A percentile compares a stretch with the other conserved stretches of the same genome.
phyloP scores from a whole-genome alignment of 1,140 invertebrate species.

The Zaprionus camerounensis region DNA sequence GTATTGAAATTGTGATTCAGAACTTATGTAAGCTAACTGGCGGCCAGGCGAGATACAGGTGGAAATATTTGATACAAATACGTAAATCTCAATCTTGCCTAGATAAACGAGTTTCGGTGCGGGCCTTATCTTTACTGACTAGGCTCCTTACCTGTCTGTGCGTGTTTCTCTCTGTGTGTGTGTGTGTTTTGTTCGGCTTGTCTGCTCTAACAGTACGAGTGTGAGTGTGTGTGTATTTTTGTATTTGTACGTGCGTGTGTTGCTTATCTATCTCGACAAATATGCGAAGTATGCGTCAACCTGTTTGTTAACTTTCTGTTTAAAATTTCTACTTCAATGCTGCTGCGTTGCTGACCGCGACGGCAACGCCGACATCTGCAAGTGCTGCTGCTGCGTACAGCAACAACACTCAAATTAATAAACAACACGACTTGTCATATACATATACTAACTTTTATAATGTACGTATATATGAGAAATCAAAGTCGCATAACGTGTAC shows the following conservation, averaged over 20 bases:
- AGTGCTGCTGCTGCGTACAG: slow-evolving; percentile 40
- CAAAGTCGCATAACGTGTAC: slow-evolving; percentile 54
- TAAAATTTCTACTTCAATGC: slow-evolving; percentile 67
- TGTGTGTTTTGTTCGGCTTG: slow-evolving; percentile 3
- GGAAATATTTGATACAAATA: slow-evolving; percentile 50
- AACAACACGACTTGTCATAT: slow-evolving; percentile 31
- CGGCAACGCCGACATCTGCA: slow-evolving; percentile 26
- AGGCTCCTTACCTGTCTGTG: slow-evolving; percentile 25
- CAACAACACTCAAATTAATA: slow-evolving; percentile 47
- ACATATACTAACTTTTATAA: background rate
- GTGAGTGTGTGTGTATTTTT: slow-evolving; percentile 4
- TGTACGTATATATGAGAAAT: slow-evolving; percentile 27
- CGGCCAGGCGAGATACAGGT: slow-evolving; percentile 29
- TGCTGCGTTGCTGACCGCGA: slow-evolving; percentile 41
- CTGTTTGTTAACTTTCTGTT: slow-evolving; percentile 80
- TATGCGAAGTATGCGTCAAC: slow-evolving; percentile 81
- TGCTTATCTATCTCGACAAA: slow-evolving; percentile 78
- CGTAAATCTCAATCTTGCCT: slow-evolving; percentile 46
- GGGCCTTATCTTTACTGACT: slow-evolving; percentile 46
- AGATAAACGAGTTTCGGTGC: slow-evolving; percentile 57
- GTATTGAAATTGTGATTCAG: slow-evolving; percentile 24
- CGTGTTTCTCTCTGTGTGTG: slow-evolving; percentile 8
- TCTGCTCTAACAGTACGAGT: background rate
- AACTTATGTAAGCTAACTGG: slow-evolving; percentile 42
- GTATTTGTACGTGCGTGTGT: slow-evolving; percentile 18